Conservation (phyloP, 2,797 vertebrate genomes). For the Ambastaia sidthimunki region DNA sequence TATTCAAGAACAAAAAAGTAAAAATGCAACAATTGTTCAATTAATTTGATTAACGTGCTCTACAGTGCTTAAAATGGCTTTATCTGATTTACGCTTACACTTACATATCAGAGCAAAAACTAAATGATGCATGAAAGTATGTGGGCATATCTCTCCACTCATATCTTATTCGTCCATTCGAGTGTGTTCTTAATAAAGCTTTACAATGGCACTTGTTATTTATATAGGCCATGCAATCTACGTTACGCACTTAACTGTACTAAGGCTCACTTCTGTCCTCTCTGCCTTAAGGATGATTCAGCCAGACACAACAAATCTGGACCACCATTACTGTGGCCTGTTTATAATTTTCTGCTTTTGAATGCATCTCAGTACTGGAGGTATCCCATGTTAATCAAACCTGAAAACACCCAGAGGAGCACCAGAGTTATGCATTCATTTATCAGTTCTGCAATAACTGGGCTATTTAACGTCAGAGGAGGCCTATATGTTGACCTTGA, state of each 20-base stretch:
- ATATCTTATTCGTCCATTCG: neutral
- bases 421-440: constrained; percentile 7
- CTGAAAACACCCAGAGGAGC: neutral
- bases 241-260: neutral
- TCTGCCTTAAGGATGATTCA: neutral
- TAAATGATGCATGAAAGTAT: neutral
- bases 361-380: neutral
- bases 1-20: too few species aligned
- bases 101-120: too few species aligned
- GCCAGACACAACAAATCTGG: constrained; percentile 12
- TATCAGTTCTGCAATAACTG: constrained; percentile 30
- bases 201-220: neutral
- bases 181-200: neutral
- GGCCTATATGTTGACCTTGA: constrained; percentile 54
- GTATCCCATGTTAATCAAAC: constrained; percentile 6
- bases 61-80: too few species aligned
- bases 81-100: too few species aligned
- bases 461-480: constrained; percentile 30
- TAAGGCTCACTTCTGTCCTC: neutral
- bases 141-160: neutral
- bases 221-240: constrained; percentile 13
- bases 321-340: neutral
- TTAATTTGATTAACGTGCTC: too few species aligned
- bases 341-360: neutral
- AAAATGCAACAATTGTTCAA: too few species aligned